Conservation (phyloP, 1,140 invertebrate genomes). For the Galleria mellonella region DNA sequence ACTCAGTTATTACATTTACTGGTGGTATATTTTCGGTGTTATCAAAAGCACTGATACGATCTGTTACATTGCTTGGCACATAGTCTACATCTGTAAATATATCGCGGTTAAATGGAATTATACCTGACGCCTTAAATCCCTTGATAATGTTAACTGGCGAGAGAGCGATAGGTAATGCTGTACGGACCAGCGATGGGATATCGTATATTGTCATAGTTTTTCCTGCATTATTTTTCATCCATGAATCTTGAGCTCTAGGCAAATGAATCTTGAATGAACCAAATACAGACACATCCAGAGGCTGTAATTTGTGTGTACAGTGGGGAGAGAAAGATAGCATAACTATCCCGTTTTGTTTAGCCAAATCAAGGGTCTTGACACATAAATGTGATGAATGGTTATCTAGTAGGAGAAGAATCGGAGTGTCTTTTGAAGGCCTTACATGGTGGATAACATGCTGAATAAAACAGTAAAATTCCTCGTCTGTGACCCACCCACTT, state of each 20-base stretch:
- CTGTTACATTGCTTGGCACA: conserved; percentile 3
- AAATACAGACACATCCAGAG: conserved; percentile 53
- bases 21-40: neutral
- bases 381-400: conserved; percentile 35
- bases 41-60: neutral
- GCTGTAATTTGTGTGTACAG: conserved; percentile 57
- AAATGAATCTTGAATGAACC: conserved; percentile 48
- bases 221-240: conserved; percentile 42
- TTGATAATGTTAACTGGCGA: conserved; percentile 7
- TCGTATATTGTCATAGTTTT: conserved; percentile 16
- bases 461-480: too few species aligned
- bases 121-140: conserved; percentile 5
- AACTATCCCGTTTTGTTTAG: conserved; percentile 16
- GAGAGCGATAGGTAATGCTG: conserved; percentile 4
- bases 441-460: conserved; percentile 17
- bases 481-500: too few species aligned
- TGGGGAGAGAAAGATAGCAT: conserved; percentile 56
- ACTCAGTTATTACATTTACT: too few species aligned
- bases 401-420: conserved; percentile 26
- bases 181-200: neutral
- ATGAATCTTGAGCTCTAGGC: conserved; percentile 25
- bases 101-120: conserved; percentile 7
- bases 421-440: conserved; percentile 14
- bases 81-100: conserved; percentile 6
- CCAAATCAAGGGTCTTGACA: conserved; percentile 23